These are phyloP conservation scores for Drosophila anomalata DNA, from an alignment of 2,888 invertebrate species.

Conservation along the genomic window DNA sequence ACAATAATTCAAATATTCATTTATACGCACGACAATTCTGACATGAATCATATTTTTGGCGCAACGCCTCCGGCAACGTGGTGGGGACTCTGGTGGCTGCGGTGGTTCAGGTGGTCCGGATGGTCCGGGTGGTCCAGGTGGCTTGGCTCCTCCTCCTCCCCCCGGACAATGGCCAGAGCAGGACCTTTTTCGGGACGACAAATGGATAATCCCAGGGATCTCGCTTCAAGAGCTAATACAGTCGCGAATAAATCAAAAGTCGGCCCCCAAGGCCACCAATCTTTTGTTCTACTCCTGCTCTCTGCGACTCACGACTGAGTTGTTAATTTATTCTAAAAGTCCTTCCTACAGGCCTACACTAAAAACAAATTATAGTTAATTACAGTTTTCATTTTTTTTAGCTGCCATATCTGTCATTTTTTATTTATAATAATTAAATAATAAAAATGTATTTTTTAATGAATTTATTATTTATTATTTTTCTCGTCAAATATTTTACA, in stretches of 20 bases:
- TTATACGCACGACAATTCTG: slow-evolving; percentile 62
- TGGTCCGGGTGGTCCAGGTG: not conserved
- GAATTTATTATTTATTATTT: too few species aligned
- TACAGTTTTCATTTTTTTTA: too few species aligned
- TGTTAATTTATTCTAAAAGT: not conserved
- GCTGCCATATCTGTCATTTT: too few species aligned
- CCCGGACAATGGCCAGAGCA: not conserved
- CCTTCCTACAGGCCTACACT: too few species aligned
- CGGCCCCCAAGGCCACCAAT: not conserved
- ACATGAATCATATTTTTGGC: slow-evolving; percentile 61
- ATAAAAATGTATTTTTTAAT: too few species aligned
- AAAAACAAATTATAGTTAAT: too few species aligned
- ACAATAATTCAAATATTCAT: slow-evolving; percentile 63
- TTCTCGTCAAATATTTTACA: too few species aligned
- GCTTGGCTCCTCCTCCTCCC: not conserved
- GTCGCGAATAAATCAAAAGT: slow-evolving; percentile 37
- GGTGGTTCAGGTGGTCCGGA: slow-evolving; percentile 7
- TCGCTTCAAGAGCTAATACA: not conserved
- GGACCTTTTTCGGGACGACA: slow-evolving; percentile 18
- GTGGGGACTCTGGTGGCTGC: slow-evolving; percentile 6
- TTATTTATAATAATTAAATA: too few species aligned
- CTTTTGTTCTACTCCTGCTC: slow-evolving; percentile 20
- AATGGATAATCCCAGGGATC: slow-evolving; percentile 20
- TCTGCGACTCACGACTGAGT: slow-evolving; percentile 17
- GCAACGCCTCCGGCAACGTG: slow-evolving; percentile 46